Evolutionary conservation across 2,113 vertebrate species (phyloP).

Genomic region (Oophaga pumilio): DNA sequence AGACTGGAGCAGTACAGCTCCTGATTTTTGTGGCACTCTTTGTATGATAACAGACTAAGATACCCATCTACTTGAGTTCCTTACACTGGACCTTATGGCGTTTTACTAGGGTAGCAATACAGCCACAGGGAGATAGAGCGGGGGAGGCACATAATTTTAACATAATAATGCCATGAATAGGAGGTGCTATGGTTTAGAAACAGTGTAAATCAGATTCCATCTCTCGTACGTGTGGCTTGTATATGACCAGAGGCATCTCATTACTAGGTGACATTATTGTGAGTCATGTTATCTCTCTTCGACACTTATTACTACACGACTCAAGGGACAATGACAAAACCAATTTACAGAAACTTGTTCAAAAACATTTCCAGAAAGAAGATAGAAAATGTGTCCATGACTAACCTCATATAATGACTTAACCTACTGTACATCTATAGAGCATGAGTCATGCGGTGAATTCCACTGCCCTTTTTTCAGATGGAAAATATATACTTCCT

Average conservation of each 20-base stretch:
- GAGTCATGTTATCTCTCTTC: not conserved
- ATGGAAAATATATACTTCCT: no score
- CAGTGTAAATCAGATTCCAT: not conserved
- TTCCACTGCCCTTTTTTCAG: no score
- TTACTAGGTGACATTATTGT: not conserved
- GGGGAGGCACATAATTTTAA: not conserved
- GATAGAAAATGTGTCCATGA: not conserved
- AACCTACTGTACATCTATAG: not conserved
- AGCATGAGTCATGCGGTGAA: not conserved
- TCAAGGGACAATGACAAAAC: constrained; percentile 17
- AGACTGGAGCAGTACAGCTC: no score
- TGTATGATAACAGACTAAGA: no score
- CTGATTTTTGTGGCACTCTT: no score
- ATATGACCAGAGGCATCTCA: not conserved
- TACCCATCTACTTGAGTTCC: no score
- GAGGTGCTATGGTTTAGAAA: not conserved
- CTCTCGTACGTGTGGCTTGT: not conserved
- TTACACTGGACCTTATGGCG: no score
- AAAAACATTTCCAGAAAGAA: not conserved
- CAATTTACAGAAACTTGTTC: not conserved
- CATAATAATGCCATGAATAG: not conserved
- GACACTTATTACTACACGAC: not conserved
- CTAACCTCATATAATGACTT: not conserved
- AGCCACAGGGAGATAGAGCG: no score
- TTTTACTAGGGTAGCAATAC: no score